phyloP scores from a whole-genome alignment of 2,797 vertebrate species.

The Typhlichthys subterraneus region DNA sequence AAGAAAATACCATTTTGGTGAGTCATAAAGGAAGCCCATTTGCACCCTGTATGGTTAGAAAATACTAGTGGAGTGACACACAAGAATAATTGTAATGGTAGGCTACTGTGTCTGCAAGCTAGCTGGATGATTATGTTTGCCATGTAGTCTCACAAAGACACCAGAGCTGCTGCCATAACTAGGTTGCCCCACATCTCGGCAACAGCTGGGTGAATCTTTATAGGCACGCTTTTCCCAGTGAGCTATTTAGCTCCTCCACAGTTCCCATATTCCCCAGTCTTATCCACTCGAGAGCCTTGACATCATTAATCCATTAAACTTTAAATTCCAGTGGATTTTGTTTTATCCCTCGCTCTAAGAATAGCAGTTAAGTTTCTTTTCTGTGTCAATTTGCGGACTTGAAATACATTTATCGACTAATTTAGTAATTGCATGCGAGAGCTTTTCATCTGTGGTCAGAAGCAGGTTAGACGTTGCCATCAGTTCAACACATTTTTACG shows the following conservation, averaged over 20 bases:
- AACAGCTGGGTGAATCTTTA: slow-evolving; percentile 17
- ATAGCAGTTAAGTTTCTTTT: slow-evolving; percentile 74
- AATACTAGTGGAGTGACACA: slow-evolving; percentile 7
- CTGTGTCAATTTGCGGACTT: slow-evolving; percentile 75
- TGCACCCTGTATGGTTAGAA: not conserved
- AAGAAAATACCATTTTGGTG: slow-evolving; percentile 7
- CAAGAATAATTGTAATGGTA: slow-evolving; percentile 10
- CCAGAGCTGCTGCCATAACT: slow-evolving; percentile 18
- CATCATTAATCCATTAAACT: slow-evolving; percentile 78
- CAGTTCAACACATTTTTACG: slow-evolving; percentile 8
- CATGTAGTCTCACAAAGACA: slow-evolving; percentile 3
- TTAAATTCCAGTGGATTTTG: slow-evolving; percentile 67
- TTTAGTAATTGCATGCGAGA: slow-evolving; percentile 72
- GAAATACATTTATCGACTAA: slow-evolving; percentile 75
- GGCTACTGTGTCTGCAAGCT: not conserved
- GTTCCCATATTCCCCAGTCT: slow-evolving; percentile 49
- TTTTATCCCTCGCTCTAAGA: slow-evolving; percentile 64
- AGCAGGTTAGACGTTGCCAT: slow-evolving; percentile 45
- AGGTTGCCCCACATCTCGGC: slow-evolving; percentile 16
- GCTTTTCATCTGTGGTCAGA: slow-evolving; percentile 53
- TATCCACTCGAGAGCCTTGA: slow-evolving; percentile 66
- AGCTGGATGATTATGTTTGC: slow-evolving; percentile 27
- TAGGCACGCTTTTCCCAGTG: slow-evolving; percentile 29
- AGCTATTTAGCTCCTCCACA: slow-evolving; percentile 57
- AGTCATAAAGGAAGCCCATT: slow-evolving; percentile 7